These are phyloP conservation scores for Drosophila suzukii DNA, from an alignment of 1,140 invertebrate genomes.

Conservation along the genomic window DNA sequence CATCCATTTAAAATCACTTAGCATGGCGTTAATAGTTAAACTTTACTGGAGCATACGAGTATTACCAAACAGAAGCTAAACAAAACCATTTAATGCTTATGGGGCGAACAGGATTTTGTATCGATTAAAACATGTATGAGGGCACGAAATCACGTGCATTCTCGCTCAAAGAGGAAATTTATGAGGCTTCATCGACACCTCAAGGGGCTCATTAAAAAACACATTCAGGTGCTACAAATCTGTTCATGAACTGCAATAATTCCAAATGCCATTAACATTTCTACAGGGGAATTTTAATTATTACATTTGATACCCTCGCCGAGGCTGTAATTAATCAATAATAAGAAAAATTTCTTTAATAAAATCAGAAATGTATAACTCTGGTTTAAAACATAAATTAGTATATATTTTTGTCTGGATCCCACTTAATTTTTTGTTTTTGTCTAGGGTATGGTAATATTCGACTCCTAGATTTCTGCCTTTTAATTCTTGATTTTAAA, in stretches of 20 bases:
- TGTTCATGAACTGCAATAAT: constrained; percentile 37
- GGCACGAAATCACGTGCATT: constrained; percentile 22
- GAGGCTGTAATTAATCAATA: neutral
- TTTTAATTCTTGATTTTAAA: constrained; percentile 11
- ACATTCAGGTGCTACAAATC: constrained; percentile 30
- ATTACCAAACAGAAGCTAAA: constrained; percentile 20
- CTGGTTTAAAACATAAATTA: no score
- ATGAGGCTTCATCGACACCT: constrained; percentile 13
- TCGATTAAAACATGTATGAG: neutral
- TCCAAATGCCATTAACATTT: constrained; percentile 23
- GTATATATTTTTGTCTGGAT: no score
- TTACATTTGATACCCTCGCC: constrained; percentile 8
- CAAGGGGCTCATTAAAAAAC: constrained; percentile 2
- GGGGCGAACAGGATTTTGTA: constrained; percentile 2
- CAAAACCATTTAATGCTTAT: neutral
- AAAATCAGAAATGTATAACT: no score
- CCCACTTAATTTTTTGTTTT: no score
- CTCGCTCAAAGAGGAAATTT: constrained; percentile 15
- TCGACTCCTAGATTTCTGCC: neutral
- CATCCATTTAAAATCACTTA: constrained; percentile 32
- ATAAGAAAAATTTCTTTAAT: no score
- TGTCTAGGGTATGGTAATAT: neutral
- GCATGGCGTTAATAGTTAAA: constrained; percentile 21
- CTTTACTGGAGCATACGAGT: neutral
- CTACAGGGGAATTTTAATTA: constrained; percentile 6